Conservation (phyloP, 1,140 invertebrate species). For the Sycophila sp. region DNA sequence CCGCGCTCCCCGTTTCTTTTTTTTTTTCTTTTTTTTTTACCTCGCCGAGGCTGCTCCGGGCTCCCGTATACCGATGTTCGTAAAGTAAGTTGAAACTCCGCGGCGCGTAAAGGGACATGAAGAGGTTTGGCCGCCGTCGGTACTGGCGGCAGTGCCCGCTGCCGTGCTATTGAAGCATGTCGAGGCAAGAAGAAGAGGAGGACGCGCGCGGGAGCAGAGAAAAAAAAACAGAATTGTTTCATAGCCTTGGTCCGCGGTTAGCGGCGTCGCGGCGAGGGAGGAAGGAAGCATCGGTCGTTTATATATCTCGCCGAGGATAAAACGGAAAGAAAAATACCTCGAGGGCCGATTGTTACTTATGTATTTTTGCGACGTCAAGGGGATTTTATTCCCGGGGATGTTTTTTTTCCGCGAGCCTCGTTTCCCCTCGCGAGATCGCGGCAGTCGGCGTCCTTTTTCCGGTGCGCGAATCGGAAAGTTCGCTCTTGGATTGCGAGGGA, state of each 20-base stretch:
- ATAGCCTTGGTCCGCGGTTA: no score
- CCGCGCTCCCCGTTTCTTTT: neutral
- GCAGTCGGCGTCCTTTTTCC: no score
- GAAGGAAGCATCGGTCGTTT: slow-evolving; percentile 22
- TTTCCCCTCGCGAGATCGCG: neutral
- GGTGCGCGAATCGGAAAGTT: neutral
- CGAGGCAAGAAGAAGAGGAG: neutral
- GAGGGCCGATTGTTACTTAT: slow-evolving; percentile 33
- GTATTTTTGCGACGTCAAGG: slow-evolving; percentile 25
- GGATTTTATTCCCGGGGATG: slow-evolving; percentile 20
- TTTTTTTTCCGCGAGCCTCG: slow-evolving; percentile 2
- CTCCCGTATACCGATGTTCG: neutral
- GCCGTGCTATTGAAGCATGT: slow-evolving; percentile 15
- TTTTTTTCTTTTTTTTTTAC: neutral
- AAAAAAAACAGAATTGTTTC: slow-evolving; percentile 28
- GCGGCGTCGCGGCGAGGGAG: neutral
- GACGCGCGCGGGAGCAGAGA: neutral
- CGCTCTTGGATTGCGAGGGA: neutral
- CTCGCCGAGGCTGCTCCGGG: neutral
- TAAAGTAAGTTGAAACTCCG: slow-evolving; percentile 33
- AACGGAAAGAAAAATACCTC: slow-evolving; percentile 31
- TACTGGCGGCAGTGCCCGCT: no score
- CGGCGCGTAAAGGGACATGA: slow-evolving; percentile 27
- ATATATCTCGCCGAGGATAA: slow-evolving; percentile 23
- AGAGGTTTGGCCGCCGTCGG: no score